phyloP scores from a whole-genome alignment of 2,113 vertebrate species.

The Bufo bufo region DNA sequence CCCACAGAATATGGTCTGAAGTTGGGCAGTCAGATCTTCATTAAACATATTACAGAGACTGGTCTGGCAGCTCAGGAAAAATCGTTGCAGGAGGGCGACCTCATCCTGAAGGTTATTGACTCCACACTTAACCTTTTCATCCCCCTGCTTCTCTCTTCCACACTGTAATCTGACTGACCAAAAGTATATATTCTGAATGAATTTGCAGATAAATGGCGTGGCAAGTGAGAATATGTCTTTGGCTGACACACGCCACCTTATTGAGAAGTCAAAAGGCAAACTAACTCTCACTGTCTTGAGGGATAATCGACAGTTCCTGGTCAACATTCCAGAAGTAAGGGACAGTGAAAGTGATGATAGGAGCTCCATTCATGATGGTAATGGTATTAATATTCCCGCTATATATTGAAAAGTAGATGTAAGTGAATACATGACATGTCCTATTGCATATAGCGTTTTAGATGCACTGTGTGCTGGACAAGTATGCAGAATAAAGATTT shows the following conservation, averaged over 20 bases:
- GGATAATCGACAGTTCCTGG: constrained; percentile 85
- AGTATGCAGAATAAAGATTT: no score
- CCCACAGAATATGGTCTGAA: constrained; percentile 93
- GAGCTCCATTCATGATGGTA: constrained; percentile 88
- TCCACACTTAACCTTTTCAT: not conserved
- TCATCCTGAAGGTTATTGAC: constrained; percentile 87
- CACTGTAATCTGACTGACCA: not conserved
- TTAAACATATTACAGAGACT: constrained; percentile 90
- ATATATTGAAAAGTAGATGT: not conserved
- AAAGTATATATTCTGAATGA: not conserved
- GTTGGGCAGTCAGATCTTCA: constrained; percentile 95
- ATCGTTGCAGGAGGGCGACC: constrained; percentile 90
- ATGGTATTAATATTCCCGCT: constrained; percentile 45
- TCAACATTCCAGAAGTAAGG: constrained; percentile 82
- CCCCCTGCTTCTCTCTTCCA: fast-evolving
- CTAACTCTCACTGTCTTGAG: constrained; percentile 86
- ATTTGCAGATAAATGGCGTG: constrained; percentile 89
- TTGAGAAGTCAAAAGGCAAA: constrained; percentile 85
- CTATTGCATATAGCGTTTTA: no score
- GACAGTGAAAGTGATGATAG: constrained; percentile 81
- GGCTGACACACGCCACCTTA: constrained; percentile 87
- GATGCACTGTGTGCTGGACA: no score
- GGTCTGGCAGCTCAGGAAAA: constrained; percentile 83
- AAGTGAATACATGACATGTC: no score
- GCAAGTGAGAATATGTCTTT: constrained; percentile 90